Evolutionary conservation across 2,888 invertebrate species (phyloP).

Genomic region (Pseudoips prasinana): DNA sequence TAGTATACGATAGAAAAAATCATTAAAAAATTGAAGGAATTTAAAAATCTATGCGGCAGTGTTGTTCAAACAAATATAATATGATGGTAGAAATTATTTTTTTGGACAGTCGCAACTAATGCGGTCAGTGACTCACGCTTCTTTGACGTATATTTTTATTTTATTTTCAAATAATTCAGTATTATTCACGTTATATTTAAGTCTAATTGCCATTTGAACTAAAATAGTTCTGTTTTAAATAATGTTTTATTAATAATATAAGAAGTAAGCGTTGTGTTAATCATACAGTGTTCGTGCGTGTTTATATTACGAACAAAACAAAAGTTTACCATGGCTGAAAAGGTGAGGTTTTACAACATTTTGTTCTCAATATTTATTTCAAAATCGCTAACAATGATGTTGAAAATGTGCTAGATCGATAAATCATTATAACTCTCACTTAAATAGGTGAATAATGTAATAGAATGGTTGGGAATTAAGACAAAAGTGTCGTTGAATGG

Average conservation of each 20-base stretch:
- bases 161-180: constrained; percentile 34
- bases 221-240: constrained; percentile 14
- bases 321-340: constrained; percentile 51
- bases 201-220: constrained; percentile 15
- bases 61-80: too few relatives aligned
- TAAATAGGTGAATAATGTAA: constrained; percentile 2
- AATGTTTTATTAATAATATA: constrained; percentile 24
- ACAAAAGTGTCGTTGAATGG: constrained; percentile 5
- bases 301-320: constrained; percentile 30
- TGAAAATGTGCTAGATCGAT: too few relatives aligned
- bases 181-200: constrained; percentile 25
- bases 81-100: constrained; percentile 23
- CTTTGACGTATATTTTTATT: constrained; percentile 32
- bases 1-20: too few relatives aligned
- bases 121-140: constrained; percentile 41
- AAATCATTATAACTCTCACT: too few relatives aligned
- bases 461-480: too few relatives aligned
- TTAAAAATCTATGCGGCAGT: too few relatives aligned
- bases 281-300: constrained; percentile 14
- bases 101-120: constrained; percentile 20
- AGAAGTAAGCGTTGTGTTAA: constrained; percentile 1
- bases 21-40: too few relatives aligned
- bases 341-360: constrained; percentile 39
- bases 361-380: not conserved
- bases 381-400: too few relatives aligned